Percentiles rank a stretch among this genome's conserved stretches.
Conservation (phyloP, 2,113 vertebrate genomes). For the Chunga burmeisteri region DNA sequence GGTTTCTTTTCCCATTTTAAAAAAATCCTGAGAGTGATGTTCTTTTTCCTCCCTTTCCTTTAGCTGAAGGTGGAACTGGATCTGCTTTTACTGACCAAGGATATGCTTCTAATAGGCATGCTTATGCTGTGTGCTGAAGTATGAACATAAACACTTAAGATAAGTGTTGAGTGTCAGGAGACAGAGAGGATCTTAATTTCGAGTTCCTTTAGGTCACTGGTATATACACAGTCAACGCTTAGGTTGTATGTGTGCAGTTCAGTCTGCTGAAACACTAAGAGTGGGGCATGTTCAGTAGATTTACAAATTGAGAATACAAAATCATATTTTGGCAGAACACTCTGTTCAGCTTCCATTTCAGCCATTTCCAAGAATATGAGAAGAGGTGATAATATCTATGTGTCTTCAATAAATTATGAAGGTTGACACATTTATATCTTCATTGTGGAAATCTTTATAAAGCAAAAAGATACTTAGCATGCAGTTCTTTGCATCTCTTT, state of each 20-base stretch:
- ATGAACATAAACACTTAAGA: not conserved
- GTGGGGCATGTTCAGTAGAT: not conserved
- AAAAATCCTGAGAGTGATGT: not conserved
- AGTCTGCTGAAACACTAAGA: not conserved
- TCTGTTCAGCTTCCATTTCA: slow-evolving; percentile 29
- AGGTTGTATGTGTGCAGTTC: not conserved
- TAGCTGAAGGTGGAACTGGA: not conserved
- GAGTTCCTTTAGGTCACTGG: not conserved
- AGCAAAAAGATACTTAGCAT: not conserved
- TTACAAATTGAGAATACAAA: not conserved
- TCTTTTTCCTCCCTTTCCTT: not conserved
- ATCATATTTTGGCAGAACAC: slow-evolving; percentile 38
- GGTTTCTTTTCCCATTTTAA: not conserved
- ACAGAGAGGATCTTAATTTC: not conserved
- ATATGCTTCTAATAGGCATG: not conserved
- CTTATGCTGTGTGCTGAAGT: not conserved
- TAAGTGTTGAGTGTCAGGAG: not conserved
- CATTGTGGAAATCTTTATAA: not conserved
- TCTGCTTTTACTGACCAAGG: not conserved
- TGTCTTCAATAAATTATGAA: slow-evolving; percentile 40
- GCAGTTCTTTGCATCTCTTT: not conserved
- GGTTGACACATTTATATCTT: slow-evolving; percentile 11
- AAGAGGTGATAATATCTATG: not conserved
- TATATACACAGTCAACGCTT: not conserved
- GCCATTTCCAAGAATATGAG: not conserved